These are phyloP conservation scores for Petrocephalus sullivani DNA, from an alignment of 2,797 vertebrate genomes.

Conservation along the genomic window DNA sequence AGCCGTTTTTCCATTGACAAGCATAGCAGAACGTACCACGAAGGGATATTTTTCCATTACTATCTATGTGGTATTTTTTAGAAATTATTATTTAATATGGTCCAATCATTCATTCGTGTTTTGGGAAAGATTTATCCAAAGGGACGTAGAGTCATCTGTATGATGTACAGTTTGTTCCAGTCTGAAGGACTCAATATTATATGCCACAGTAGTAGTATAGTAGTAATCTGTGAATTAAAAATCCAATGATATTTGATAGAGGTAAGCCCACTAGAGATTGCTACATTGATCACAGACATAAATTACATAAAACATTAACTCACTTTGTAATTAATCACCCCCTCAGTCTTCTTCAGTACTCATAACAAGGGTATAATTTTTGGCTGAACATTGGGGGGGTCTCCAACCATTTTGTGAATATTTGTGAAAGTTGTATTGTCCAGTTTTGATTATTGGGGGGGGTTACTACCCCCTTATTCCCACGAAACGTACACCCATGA, in stretches of 20 bases:
- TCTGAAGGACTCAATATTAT: background rate
- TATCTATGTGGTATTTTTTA: background rate
- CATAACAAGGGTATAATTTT: background rate
- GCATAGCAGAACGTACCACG: background rate
- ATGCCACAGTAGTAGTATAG: background rate
- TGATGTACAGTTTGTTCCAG: background rate
- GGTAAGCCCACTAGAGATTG: background rate
- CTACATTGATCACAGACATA: background rate
- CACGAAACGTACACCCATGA: background rate
- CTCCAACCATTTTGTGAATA: background rate
- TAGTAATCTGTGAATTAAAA: background rate
- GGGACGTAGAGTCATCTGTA: background rate
- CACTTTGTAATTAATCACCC: background rate
- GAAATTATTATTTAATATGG: background rate
- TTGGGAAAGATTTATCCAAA: background rate
- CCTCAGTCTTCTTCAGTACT: background rate
- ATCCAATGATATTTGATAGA: background rate
- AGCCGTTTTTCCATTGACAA: background rate
- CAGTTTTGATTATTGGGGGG: background rate
- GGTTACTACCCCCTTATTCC: background rate
- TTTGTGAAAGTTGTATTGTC: background rate
- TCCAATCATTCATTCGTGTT: background rate
- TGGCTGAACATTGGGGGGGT: background rate
- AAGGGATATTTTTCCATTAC: background rate
- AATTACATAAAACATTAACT: background rate